phyloP scores from a whole-genome alignment of 1,140 invertebrate genomes.

The Solenopsis invicta region DNA sequence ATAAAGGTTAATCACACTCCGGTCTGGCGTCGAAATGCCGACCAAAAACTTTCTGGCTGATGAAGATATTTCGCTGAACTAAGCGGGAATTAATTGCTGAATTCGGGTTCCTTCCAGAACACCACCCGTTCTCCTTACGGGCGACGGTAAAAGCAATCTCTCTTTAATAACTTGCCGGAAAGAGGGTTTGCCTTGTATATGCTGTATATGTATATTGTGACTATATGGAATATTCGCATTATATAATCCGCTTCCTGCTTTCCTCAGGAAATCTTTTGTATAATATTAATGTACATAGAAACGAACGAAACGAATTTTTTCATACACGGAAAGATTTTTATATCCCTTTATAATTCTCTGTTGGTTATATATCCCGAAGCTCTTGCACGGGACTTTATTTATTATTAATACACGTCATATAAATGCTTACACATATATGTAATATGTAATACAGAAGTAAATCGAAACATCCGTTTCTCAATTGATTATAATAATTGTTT shows the following conservation, averaged over 20 bases:
- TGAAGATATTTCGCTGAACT: constrained; percentile 64
- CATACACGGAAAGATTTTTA: constrained; percentile 4
- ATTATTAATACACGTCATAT: neutral
- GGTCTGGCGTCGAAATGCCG: neutral
- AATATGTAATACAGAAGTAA: neutral
- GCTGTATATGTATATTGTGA: constrained; percentile 41
- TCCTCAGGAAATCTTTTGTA: constrained; percentile 36
- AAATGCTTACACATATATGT: neutral
- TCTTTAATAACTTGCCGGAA: constrained; percentile 64
- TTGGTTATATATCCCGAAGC: neutral
- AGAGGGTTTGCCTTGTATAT: constrained; percentile 50
- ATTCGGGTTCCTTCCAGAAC: constrained; percentile 50
- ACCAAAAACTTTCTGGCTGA: constrained; percentile 57
- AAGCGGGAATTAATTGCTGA: constrained; percentile 68
- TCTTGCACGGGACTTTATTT: neutral
- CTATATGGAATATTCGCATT: constrained; percentile 48
- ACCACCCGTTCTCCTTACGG: constrained; percentile 45
- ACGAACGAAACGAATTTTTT: constrained; percentile 22
- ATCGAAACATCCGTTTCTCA: neutral
- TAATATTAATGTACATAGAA: constrained; percentile 41
- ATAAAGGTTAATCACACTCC: constrained; percentile 38
- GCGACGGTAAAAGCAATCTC: constrained; percentile 61
- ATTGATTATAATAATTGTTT: neutral
- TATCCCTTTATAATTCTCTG: neutral
- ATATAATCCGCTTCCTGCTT: constrained; percentile 36